A percentile compares a stretch with the other conserved stretches of the same genome.
Conservation (phyloP, 2,888 invertebrate genomes). For the Theretra japonica region DNA sequence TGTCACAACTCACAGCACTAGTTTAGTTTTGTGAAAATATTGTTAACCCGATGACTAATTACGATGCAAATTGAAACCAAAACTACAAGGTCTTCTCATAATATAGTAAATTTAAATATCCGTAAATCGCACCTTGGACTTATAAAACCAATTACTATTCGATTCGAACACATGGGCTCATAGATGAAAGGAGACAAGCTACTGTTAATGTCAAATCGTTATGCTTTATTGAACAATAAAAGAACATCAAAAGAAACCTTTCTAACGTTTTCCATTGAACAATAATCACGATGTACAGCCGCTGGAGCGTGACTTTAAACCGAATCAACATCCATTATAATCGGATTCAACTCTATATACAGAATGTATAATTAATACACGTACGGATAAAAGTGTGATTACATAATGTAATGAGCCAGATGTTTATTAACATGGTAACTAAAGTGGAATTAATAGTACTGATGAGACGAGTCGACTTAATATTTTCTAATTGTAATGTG, state of each 20-base stretch:
- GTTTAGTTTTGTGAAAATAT: no score
- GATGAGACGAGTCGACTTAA: neutral
- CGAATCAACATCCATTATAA: constrained; percentile 23
- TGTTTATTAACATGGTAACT: neutral
- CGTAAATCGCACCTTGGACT: no score
- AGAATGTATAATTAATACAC: constrained; percentile 20
- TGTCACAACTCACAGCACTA: no score
- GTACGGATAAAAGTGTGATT: neutral
- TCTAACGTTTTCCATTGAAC: constrained; percentile 20
- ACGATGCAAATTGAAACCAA: no score
- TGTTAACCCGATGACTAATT: no score
- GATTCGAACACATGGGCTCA: neutral
- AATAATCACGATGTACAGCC: neutral
- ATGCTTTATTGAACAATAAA: constrained; percentile 18
- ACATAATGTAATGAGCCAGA: neutral
- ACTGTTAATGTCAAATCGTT: neutral
- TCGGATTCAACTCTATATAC: constrained; percentile 17
- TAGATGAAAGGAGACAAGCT: neutral
- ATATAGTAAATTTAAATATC: no score
- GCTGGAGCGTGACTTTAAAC: constrained; percentile 13
- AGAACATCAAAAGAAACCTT: constrained; percentile 15
- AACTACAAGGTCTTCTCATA: no score
- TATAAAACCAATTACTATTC: neutral
- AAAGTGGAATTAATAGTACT: neutral
- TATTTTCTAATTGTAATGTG: neutral